Evolutionary conservation across 2,888 invertebrate genomes (phyloP).

Genomic region (Pantelozetes paolii): DNA sequence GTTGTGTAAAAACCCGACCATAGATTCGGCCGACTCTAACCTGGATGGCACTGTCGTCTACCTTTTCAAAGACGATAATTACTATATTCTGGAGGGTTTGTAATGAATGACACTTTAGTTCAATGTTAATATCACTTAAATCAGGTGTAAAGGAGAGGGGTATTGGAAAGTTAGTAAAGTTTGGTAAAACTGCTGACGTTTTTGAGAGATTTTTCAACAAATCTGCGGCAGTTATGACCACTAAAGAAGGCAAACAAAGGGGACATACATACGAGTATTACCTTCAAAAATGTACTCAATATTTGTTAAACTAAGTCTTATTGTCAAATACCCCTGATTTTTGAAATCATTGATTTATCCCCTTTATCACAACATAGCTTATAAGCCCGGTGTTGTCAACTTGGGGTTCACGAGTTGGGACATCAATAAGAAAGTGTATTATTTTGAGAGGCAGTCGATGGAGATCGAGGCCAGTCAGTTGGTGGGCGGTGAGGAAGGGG

Average conservation of each 20-base stretch:
- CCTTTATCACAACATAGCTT: too few species aligned
- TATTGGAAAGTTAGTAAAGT: not conserved
- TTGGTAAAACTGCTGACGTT: not conserved
- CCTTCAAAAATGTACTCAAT: not conserved
- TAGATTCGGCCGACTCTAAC: slow-evolving; percentile 17
- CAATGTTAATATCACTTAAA: not conserved
- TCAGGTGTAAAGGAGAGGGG: not conserved
- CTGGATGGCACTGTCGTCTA: not conserved
- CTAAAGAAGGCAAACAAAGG: not conserved
- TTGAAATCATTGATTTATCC: too few species aligned
- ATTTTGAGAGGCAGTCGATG: too few species aligned
- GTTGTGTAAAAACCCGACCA: not conserved
- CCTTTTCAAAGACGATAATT: not conserved
- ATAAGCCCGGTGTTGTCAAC: not conserved
- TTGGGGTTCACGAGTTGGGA: not conserved
- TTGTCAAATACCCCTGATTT: not conserved
- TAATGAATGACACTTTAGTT: not conserved
- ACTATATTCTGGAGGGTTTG: slow-evolving; percentile 1
- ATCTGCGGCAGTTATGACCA: not conserved
- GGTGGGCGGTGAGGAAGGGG: not conserved
- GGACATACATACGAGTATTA: not conserved
- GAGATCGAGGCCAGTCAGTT: not conserved
- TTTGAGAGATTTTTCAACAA: not conserved
- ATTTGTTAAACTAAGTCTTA: not conserved
- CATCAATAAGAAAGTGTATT: not conserved